These are phyloP conservation scores for Scaptodrosophila latifasciaeformis DNA, from an alignment of 2,888 invertebrate genomes.

Conservation along the genomic window DNA sequence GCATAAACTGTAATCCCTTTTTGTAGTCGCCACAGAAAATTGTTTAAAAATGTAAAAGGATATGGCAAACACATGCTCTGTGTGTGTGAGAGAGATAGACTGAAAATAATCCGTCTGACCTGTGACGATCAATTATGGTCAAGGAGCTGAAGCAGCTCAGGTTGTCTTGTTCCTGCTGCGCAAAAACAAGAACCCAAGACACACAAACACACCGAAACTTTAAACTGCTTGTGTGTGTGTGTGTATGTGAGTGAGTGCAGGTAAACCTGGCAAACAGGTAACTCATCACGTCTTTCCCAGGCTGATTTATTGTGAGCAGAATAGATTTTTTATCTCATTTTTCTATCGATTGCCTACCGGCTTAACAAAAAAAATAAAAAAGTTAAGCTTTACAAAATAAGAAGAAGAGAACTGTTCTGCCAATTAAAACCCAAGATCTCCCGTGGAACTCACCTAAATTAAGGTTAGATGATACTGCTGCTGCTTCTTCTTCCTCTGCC, in stretches of 20 bases:
- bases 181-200: slow-evolving; percentile 9
- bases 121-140: slow-evolving; percentile 1
- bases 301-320: neutral
- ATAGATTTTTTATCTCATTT: neutral
- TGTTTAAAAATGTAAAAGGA: slow-evolving; percentile 42
- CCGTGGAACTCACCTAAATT: slow-evolving; percentile 57
- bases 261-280: neutral
- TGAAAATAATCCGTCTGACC: neutral
- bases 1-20: no score
- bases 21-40: no score
- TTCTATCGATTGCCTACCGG: neutral
- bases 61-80: slow-evolving; percentile 16
- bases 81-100: neutral
- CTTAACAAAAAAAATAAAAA: neutral
- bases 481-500: slow-evolving; percentile 42
- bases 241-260: no score
- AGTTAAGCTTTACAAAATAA: neutral
- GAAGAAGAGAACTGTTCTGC: no score
- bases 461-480: slow-evolving; percentile 59
- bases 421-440: no score
- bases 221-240: slow-evolving; percentile 1
- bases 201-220: slow-evolving; percentile 4
- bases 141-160: no score
- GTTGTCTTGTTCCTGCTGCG: slow-evolving; percentile 2
- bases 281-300: neutral